A percentile compares a stretch with the other conserved stretches of the same genome.
These are phyloP conservation scores for Armadillidium nasatum DNA, from an alignment of 1,140 invertebrate genomes.

Conservation along the genomic window DNA sequence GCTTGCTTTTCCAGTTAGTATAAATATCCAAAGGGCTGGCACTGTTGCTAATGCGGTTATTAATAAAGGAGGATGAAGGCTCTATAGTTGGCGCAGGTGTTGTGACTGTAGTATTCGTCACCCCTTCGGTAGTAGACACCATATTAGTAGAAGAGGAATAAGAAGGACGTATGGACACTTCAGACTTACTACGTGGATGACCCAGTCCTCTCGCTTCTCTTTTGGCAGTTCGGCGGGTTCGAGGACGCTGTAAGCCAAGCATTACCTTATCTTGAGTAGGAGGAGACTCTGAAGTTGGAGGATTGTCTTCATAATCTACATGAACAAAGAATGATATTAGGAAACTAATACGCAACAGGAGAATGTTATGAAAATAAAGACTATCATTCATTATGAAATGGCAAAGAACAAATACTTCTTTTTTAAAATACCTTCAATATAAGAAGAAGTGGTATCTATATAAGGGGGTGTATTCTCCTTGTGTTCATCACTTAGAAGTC, in stretches of 20 bases:
- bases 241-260: slow-evolving; percentile 27
- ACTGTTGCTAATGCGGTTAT: no score
- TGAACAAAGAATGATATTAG: neutral
- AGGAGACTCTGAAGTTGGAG: slow-evolving; percentile 42
- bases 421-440: neutral
- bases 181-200: slow-evolving; percentile 42
- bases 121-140: slow-evolving; percentile 25
- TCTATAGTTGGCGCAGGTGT: neutral
- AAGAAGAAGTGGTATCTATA: slow-evolving; percentile 2
- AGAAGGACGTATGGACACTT: slow-evolving; percentile 9
- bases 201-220: slow-evolving; percentile 42
- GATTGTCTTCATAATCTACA: slow-evolving; percentile 40
- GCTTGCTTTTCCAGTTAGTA: slow-evolving; percentile 5
- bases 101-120: slow-evolving; percentile 7
- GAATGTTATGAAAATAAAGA: neutral
- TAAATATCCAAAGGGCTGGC: neutral
- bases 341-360: slow-evolving; percentile 22
- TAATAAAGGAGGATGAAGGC: neutral
- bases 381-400: neutral
- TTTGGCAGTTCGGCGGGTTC: slow-evolving; percentile 39
- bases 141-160: slow-evolving; percentile 25
- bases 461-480: slow-evolving; percentile 44
- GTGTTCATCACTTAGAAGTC: slow-evolving; percentile 40
- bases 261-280: slow-evolving; percentile 43
- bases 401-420: neutral